A percentile compares a stretch with the other conserved stretches of the same genome.
Evolutionary conservation across 2,113 vertebrate genomes (phyloP).

Genomic region (Charina bottae): DNA sequence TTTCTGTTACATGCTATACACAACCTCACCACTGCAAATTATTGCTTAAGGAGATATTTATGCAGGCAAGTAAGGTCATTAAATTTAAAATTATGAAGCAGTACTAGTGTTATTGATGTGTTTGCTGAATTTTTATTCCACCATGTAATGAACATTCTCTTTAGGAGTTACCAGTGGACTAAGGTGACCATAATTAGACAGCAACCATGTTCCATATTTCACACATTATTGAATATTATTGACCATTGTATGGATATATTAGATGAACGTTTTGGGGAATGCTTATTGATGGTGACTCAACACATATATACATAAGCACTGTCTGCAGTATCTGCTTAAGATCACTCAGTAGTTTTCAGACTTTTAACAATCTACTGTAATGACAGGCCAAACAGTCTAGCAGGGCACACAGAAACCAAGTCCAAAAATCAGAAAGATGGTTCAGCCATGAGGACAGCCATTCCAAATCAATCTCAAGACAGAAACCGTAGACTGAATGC

Average conservation of each 20-base stretch:
- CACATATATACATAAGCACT: not conserved
- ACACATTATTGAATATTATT: not conserved
- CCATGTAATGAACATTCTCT: not conserved
- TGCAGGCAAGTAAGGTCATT: not conserved
- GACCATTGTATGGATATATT: not conserved
- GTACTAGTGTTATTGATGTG: not conserved
- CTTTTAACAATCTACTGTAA: not conserved
- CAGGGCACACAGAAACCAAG: not conserved
- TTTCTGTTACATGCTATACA: not conserved
- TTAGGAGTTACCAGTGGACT: not conserved
- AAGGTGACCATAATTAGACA: not conserved
- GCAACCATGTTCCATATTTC: not conserved
- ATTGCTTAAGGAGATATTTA: not conserved
- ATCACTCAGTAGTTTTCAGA: not conserved
- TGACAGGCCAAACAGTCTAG: not conserved
- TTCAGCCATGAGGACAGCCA: not conserved
- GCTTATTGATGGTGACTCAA: not conserved
- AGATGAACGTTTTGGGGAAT: not conserved
- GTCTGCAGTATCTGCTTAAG: not conserved
- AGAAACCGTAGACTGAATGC: not conserved
- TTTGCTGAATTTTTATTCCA: too few relatives aligned
- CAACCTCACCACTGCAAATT: not conserved
- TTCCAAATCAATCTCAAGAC: not conserved
- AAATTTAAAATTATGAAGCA: not conserved
- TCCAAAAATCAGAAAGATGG: not conserved